Base-by-base conservation (phyloP, 2,797 vertebrate genomes). In the Anabacerthia variegaticeps region DNA sequence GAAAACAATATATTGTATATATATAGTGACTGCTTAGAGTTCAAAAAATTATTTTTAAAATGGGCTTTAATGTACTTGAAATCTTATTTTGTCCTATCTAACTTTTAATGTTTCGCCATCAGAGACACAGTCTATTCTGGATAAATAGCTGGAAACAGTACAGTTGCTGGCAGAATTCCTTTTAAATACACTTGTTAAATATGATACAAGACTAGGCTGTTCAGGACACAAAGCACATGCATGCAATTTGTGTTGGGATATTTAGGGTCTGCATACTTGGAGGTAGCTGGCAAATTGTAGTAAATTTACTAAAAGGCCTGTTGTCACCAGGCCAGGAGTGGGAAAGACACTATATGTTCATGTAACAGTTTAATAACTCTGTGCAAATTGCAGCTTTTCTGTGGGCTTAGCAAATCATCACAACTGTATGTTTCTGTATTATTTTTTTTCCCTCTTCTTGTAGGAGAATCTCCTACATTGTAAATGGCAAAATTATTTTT, bases 401-500 rank as follows among this genome's bases (percentile, higher is more conserved):
- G 73, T 85, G 80, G 71, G 80, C 94, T 94, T 95, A 94, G 96
- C 55, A 6, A 96, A 84, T 87, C 89, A 80, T 92, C 87, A 85
- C 73, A 91, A 87, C 61, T 66, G 6, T 74, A 56, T 62, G 75
- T 96, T 92, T 83, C 68, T 75, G 48, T 69, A 36, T 88, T 76
- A n/a, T 82, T 67, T 54, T 48, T 46, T 54, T 20, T 6, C 2
- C 21, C 63, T 43, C 56, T 74, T 96, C n/a, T 93, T 0, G 0
- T 59, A 91, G 59, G 63, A 96, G 63, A 92, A 86, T 85, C 66
- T 93, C 91, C 81, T 94, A 55, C 76, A 63, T 55, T 94, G 62
- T 97, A 96, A 95, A 95, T 93, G 85, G 93, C 63, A 95, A 56
- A 84, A 86, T 89, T 96, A 93, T 90, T 97, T 97, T 94, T 97